These are phyloP conservation scores for Enteromius afrohamiltoni DNA, from an alignment of 2,797 vertebrate genomes.

Conservation along the genomic window DNA sequence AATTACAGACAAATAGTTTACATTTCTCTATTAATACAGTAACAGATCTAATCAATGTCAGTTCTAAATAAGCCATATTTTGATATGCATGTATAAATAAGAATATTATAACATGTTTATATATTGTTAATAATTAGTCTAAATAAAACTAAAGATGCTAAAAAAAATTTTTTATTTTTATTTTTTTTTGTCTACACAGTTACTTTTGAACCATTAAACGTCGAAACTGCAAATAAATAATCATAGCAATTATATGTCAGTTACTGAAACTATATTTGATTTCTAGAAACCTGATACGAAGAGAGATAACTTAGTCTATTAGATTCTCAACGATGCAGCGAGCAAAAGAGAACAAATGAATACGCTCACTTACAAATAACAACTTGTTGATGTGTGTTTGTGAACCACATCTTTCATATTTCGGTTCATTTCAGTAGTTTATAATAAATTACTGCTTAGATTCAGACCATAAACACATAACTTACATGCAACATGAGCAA, in stretches of 20 bases:
- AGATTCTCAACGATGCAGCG: background rate
- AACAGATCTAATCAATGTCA: background rate
- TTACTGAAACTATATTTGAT: background rate
- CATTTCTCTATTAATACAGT: background rate
- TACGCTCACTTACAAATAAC: background rate
- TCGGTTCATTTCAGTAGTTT: background rate
- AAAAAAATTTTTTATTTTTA: too few species aligned
- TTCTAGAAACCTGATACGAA: conserved; percentile 1
- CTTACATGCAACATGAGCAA: background rate
- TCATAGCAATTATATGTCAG: background rate
- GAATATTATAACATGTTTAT: background rate
- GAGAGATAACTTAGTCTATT: background rate
- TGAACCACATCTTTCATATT: background rate
- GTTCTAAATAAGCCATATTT: background rate
- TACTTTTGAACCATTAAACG: background rate
- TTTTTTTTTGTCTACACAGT: too few species aligned
- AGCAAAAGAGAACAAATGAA: background rate
- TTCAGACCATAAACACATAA: background rate
- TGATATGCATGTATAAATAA: background rate
- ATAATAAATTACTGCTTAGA: background rate
- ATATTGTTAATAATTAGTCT: too few species aligned
- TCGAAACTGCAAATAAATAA: background rate
- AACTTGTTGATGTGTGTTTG: background rate
- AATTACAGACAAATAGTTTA: too few species aligned
- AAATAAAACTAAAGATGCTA: background rate